Evolutionary conservation across 2,113 vertebrate species (phyloP).

Genomic region (Corapipo altera): DNA sequence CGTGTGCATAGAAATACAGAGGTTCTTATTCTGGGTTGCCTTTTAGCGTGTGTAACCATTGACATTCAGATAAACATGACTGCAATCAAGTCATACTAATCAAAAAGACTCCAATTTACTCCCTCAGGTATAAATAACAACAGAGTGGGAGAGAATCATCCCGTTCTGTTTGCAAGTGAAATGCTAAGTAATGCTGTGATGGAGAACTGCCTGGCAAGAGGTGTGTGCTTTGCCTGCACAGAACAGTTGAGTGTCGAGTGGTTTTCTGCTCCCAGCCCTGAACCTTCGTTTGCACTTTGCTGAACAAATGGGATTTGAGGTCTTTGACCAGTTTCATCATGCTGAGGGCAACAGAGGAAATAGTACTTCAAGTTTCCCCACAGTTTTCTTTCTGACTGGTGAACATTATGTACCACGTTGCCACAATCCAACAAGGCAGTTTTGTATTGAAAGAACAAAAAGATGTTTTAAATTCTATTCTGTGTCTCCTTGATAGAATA

Average conservation of each 20-base stretch:
- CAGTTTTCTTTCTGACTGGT: not conserved
- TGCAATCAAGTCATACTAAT: constrained; percentile 52
- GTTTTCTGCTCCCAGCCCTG: not conserved
- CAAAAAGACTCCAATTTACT: constrained; percentile 27
- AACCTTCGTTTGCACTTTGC: not conserved
- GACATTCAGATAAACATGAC: constrained; percentile 33
- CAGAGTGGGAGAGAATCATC: constrained; percentile 5
- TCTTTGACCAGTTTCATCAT: not conserved
- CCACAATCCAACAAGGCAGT: not conserved
- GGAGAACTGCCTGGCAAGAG: not conserved
- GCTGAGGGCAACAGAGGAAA: not conserved
- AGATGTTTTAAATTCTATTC: not conserved
- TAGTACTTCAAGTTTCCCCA: not conserved
- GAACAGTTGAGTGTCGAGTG: not conserved
- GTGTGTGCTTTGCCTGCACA: not conserved
- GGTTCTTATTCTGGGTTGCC: not conserved
- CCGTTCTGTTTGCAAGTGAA: not conserved
- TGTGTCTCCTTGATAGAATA: not conserved
- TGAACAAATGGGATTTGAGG: not conserved
- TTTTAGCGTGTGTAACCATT: constrained; percentile 28
- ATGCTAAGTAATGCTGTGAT: not conserved
- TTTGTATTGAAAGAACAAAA: not conserved
- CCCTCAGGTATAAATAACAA: constrained; percentile 53
- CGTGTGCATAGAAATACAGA: not conserved
- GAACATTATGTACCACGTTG: not conserved